Base-by-base conservation (phyloP, 2,888 invertebrate species). In the Julus scanicus region DNA sequence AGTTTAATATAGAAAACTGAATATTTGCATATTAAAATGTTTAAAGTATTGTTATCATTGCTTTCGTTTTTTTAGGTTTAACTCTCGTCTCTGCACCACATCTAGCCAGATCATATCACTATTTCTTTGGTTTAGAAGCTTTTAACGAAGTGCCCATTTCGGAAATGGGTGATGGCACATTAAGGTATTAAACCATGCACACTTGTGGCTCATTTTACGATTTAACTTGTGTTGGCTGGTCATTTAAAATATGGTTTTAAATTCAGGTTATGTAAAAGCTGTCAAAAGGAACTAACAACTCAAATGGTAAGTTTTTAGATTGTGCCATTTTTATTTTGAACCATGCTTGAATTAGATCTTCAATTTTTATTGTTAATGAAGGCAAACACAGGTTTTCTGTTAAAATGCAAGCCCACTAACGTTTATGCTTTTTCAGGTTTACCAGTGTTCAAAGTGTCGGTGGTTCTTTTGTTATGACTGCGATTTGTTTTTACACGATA, bases 31-130 rank as follows among this genome's bases (percentile, higher is more conserved):
- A 8, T 11, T 5, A 2, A 49, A 44, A 40, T 39, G 39, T 89
- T 48, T 71, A 83, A 84, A 39, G 9, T 13, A 13, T 13, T 3
- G 53, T 15, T 63, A n/a, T 63, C n/a, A 63, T 63, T 63, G 17
- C n/a, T 63, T 1, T 29, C 29, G 1, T 6, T 63, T 63, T 4
- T n/a, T n/a, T 53, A 93, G 93, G 97, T 0, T 94, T 99, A 89
- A 99, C 98, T 6, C 93, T 99, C 86, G 99, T 99, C 17, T 98
- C 99, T 0, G 99, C 99, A 1, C 99, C 99, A 39, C 99, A 99
- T 93, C 94, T 99, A 87, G 99, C 99, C 3, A 94, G 99, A 90
- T 98, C 99, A 0, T 99, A 99, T 92, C 99, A 99, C 92, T 99
- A 99, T 93, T 94, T 99, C 89, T 98, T 99, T 92, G 99, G 99